Base-by-base conservation (phyloP, 1,140 invertebrate species). In the Varroa destructor region DNA sequence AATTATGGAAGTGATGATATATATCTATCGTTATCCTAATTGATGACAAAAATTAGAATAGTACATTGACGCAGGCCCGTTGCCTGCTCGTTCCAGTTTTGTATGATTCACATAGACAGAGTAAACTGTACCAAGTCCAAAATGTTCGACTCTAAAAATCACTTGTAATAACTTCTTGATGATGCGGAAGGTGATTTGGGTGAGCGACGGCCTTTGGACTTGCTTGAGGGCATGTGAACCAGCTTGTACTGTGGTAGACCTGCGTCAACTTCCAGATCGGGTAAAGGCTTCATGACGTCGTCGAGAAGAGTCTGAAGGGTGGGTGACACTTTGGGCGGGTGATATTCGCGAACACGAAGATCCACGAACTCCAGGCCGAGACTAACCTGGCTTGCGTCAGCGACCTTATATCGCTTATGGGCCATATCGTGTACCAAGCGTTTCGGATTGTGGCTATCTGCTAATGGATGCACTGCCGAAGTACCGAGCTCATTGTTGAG, bases 401-500 rank as follows among this genome's bases (percentile, higher is more conserved):
- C 61, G 5, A 36, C 61, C 12, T 43, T 14, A 37, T 67, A 67
- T 14, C 61, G 61, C 46, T 67, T 67, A 14, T 37, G 40, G 14
- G 61, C 61, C 37, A 67, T 67, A 12, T 67, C 61, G 14, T 37
- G 14, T 1, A 67, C 40, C 2, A 67, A 37, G 12, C 61, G 61
- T 46, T 67, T 67, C 36, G 61, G 61, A 40, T 67, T 67, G 8
- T 67, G 61, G 36, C 61, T 67, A 37, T 67, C 61, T 1, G 61
- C 61, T 12, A 67, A 37, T 5, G 61, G 61, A 37, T 67, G 61
- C 12, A 67, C 61, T 2, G 61, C 61, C 36, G 58, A 64, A 36
- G 25, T 42, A n/a, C 64, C 71, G 57, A 54, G 75, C 73, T 56
- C 67, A 42, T 77, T 77, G 73, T 80, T 80, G 14, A 78, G 77